These are phyloP conservation scores for Aramus guarauna DNA, from an alignment of 2,113 vertebrate species.

Conservation along the genomic window DNA sequence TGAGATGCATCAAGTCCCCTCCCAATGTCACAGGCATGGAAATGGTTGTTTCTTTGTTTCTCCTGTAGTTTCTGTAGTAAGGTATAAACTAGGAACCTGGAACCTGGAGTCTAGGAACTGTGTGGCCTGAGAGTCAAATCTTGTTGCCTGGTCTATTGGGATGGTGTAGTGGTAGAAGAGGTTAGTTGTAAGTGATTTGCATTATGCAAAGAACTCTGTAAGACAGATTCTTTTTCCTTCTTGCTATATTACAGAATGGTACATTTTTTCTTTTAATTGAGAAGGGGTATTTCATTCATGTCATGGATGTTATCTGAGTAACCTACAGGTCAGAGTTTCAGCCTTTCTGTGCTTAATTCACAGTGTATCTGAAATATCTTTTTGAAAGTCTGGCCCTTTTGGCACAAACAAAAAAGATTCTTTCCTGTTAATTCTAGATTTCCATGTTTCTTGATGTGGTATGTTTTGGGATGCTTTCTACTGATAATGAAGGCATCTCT, in stretches of 20 bases:
- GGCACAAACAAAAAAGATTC: neutral
- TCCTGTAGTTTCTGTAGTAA: neutral
- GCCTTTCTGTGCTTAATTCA: neutral
- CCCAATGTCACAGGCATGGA: neutral
- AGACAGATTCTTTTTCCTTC: neutral
- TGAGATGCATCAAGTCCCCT: neutral
- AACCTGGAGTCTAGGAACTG: neutral
- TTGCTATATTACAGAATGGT: neutral
- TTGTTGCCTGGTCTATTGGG: neutral
- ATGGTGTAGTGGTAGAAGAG: neutral
- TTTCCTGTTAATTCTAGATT: neutral
- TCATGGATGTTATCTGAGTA: neutral
- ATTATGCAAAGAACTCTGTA: neutral
- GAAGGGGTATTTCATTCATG: neutral
- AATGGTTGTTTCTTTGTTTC: neutral
- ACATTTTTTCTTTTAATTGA: neutral
- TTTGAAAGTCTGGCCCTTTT: neutral
- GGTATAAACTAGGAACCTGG: neutral
- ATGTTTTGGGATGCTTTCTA: neutral
- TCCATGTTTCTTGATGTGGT: neutral
- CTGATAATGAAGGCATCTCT: neutral
- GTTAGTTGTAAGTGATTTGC: neutral
- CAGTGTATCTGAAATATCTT: neutral
- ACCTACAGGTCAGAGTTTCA: neutral
- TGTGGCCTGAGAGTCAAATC: neutral